A percentile compares a stretch with the other conserved stretches of the same genome.
Evolutionary conservation across 1,140 invertebrate species (phyloP).

Genomic region (Xylocopa sonorina): DNA sequence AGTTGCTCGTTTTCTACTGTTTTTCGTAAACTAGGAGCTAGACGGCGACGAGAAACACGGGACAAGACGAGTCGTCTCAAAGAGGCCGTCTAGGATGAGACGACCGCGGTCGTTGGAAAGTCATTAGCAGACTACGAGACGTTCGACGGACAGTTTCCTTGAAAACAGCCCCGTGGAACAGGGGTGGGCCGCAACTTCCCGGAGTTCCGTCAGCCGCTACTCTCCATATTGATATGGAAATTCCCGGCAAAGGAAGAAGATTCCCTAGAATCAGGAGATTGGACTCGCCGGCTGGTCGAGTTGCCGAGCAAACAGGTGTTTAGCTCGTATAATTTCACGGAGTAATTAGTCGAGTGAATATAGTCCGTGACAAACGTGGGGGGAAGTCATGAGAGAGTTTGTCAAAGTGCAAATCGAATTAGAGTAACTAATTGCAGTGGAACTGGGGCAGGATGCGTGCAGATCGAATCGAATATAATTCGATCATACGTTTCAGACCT

Average conservation of each 20-base stretch:
- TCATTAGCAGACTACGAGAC: slow-evolving; percentile 52
- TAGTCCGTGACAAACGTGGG: not conserved
- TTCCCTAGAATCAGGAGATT: not conserved
- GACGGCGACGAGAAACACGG: not conserved
- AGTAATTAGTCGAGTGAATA: not conserved
- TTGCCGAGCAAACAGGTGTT: slow-evolving; percentile 33
- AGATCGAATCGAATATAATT: not conserved
- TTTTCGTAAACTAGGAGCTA: not conserved
- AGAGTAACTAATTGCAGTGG: not conserved
- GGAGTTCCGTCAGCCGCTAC: slow-evolving; percentile 22
- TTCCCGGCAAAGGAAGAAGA: not conserved
- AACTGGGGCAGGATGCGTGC: not conserved
- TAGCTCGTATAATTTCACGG: slow-evolving; percentile 2
- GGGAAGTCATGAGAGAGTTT: not conserved
- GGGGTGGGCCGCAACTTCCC: slow-evolving; percentile 17
- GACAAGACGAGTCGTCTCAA: slow-evolving; percentile 21
- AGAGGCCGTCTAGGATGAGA: not conserved
- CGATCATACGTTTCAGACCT: not conserved
- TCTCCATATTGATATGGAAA: slow-evolving; percentile 38
- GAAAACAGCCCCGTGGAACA: slow-evolving; percentile 20
- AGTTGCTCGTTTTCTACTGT: slow-evolving; percentile 23
- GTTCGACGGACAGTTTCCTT: slow-evolving; percentile 35
- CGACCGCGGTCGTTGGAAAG: slow-evolving; percentile 40
- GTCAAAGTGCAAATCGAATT: too few relatives aligned
- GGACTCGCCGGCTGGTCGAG: not conserved